Evolutionary conservation across 1,140 invertebrate species (phyloP), one percentile per base, ranked within the genome.

Genomic region (Saxidomus purpurata): DNA sequence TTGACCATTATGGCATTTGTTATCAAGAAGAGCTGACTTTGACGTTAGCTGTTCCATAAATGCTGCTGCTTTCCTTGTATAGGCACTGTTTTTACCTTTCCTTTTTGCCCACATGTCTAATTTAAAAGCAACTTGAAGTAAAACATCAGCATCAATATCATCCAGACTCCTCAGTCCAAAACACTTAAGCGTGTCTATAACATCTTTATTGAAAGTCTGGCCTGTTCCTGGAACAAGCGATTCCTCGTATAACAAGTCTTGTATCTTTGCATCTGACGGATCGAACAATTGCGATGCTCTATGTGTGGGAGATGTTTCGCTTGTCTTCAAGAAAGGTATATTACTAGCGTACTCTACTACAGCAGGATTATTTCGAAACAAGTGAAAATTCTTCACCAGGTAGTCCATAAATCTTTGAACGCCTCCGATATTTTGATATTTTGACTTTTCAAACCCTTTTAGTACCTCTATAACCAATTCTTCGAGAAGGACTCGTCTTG

Each of bases 331-430:
- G 34, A 85, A 85, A 31, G 83, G 49, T 28, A 85, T 25, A 36
- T 38, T 1, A 0, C 4, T 0, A 25, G 83, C 83, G n/a, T 36
- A 8, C 2, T 25, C 11, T 17, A 74, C 15, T n/a, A 74, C 34
- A 19, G 40, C 25, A 19, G n/a, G 0, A 59, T 74, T 55, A 15
- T 17, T 74, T 19, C 25, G 6, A 38, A 55, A 47, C 34, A 63
- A 15, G n/a, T 55, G 3, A 19, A 55, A 55, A 25, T 76, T 71
- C 0, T 52, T 34, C 1, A 85, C 36, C 15, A 85, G 40, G 49
- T 52, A 85, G 4, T 85, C 36, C 83, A 85, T 85, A 31, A 85
- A 74, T n/a, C n/a, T n/a, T n/a, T n/a, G n/a, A n/a, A n/a, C n/a
- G n/a, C n/a, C n/a, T 15, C 25, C 22, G n/a, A 63, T 28, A 28